phyloP scores from a whole-genome alignment of 2,113 vertebrate genomes.

The Arvicanthis niloticus region DNA sequence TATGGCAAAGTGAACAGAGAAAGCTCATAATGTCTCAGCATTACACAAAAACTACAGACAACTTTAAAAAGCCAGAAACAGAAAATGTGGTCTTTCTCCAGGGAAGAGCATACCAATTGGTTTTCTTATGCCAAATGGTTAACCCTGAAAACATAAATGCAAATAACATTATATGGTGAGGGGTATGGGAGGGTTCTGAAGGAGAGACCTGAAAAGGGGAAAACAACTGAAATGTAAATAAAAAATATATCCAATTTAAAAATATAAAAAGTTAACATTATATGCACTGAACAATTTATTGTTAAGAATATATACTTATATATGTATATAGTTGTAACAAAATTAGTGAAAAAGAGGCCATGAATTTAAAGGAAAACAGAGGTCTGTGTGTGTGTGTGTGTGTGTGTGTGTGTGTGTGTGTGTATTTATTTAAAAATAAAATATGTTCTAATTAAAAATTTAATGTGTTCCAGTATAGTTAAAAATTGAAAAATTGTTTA shows the following conservation, averaged over 20 bases:
- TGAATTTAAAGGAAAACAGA: background rate
- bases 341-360: background rate
- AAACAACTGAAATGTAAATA: no score
- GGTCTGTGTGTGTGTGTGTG: background rate
- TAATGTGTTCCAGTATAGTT: background rate
- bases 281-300: background rate
- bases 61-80: background rate
- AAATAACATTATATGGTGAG: background rate
- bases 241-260: no score
- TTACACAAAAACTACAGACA: background rate
- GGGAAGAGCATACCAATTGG: background rate
- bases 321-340: background rate
- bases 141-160: background rate
- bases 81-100: background rate
- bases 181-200: no score
- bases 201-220: no score
- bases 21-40: background rate
- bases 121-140: background rate
- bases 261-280: background rate
- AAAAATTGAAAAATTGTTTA: background rate
- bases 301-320: background rate
- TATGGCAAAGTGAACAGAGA: background rate
- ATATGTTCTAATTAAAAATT: background rate
- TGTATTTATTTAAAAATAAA: background rate
- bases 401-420: no score